phyloP scores from a whole-genome alignment of 1,140 invertebrate species.

The Lutraria rhynchaena region DNA sequence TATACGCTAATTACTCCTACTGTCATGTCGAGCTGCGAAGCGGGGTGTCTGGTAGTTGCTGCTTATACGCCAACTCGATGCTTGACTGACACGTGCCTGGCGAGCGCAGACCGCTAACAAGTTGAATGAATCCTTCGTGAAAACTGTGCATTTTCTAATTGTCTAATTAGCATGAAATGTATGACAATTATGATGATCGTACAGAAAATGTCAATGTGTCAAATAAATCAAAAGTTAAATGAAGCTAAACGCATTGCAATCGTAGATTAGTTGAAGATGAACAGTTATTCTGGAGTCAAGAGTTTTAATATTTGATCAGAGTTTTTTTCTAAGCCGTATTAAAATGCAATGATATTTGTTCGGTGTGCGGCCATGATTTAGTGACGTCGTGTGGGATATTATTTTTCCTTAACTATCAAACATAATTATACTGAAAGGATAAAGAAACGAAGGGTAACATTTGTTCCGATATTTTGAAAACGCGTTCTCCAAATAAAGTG shows the following conservation, averaged over 20 bases:
- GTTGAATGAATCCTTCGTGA: not conserved
- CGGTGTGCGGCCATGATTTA: too few species aligned
- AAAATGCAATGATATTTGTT: too few species aligned
- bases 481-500: too few species aligned
- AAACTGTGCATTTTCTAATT: conserved; percentile 14
- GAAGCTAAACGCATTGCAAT: conserved; percentile 1
- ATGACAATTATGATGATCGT: conserved; percentile 43
- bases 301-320: too few species aligned
- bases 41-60: conserved; percentile 1
- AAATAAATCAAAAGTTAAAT: conserved; percentile 54
- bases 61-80: not conserved
- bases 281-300: conserved; percentile 1
- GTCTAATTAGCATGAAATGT: conserved; percentile 46
- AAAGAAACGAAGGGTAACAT: too few species aligned
- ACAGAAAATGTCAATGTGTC: conserved; percentile 36
- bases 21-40: not conserved
- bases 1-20: conserved; percentile 34
- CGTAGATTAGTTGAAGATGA: conserved; percentile 6
- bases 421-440: too few species aligned
- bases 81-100: not conserved
- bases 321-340: too few species aligned
- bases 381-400: too few species aligned
- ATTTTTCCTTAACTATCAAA: too few species aligned
- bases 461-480: too few species aligned
- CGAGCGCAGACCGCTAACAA: not conserved